Base-by-base conservation (phyloP, 2,797 vertebrate genomes). In the Gouania willdenowi region DNA sequence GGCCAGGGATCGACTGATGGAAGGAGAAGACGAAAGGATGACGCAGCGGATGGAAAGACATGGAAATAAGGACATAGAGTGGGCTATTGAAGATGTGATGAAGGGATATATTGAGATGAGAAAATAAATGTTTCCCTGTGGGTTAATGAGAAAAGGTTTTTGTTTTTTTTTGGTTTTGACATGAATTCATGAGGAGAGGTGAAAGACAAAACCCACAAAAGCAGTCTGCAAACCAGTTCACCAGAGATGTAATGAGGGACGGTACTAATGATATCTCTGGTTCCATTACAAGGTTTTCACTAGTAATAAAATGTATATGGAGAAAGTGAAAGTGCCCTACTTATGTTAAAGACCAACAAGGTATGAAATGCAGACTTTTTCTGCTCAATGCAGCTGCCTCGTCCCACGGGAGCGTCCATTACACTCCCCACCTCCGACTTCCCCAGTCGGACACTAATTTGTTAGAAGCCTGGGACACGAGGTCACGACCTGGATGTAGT, bases 401-500 rank as follows among this genome's bases (percentile, higher is more conserved):
- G 30, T 72, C 66, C 66, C 53, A 6, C 0, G 36, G 59, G 66
- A 66, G 50, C 55, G 40, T 43, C 48, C 32, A 50, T 71, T 71
- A 70, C 11, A 42, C 29, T 16, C 18, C 41, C 42, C 28, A 13
- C 29, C 33, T 38, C 54, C 16, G 23, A 40, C 42, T 38, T 33
- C 41, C 32, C 0, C 3, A 50, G 30, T 41, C 26, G 13, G 9
- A 26, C 28, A 45, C 40, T 36, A 11, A 47, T 63, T 52, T 62
- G 57, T 67, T 66, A 60, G 41, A 64, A 66, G 27, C 49, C 60
- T 67, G 63, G 69, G 68, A 59, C 50, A 48, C 69, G 59, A 48
- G 58, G 82, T 70, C 48, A 25, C 22, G 75, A 81, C 84, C 83
- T 75, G 83, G 85, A 88, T 84, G 78, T 81, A 81, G 66, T 77